A percentile compares a stretch with the other conserved stretches of the same genome.
phyloP scores from a whole-genome alignment of 2,113 vertebrate species.

The Geococcyx californianus region DNA sequence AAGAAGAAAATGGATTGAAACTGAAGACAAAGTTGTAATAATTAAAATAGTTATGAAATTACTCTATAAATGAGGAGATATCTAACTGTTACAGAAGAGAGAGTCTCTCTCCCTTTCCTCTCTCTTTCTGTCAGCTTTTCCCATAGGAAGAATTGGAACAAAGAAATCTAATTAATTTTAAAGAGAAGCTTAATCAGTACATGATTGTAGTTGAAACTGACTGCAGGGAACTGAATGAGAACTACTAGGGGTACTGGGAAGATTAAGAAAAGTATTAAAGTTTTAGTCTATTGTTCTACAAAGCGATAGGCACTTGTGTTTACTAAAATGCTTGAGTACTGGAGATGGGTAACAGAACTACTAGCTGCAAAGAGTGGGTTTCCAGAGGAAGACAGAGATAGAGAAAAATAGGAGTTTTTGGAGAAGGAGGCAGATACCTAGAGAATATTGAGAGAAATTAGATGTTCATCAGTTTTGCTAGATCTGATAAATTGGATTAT shows the following conservation, averaged over 20 bases:
- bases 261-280: background rate
- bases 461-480: background rate
- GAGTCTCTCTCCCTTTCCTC: background rate
- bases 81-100: background rate
- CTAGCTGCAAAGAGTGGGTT: background rate
- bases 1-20: background rate
- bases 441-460: background rate
- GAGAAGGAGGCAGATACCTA: background rate
- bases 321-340: background rate
- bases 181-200: background rate
- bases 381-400: background rate
- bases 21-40: background rate
- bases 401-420: background rate
- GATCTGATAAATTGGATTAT: background rate
- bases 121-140: background rate
- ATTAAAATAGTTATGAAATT: background rate
- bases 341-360: background rate
- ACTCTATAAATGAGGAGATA: background rate
- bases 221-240: background rate
- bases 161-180: background rate
- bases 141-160: background rate
- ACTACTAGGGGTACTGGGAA: background rate
- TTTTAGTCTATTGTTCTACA: background rate
- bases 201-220: background rate
- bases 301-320: background rate